Evolutionary conservation across 1,140 invertebrate species (phyloP).

Genomic region (Diuraphis noxia): DNA sequence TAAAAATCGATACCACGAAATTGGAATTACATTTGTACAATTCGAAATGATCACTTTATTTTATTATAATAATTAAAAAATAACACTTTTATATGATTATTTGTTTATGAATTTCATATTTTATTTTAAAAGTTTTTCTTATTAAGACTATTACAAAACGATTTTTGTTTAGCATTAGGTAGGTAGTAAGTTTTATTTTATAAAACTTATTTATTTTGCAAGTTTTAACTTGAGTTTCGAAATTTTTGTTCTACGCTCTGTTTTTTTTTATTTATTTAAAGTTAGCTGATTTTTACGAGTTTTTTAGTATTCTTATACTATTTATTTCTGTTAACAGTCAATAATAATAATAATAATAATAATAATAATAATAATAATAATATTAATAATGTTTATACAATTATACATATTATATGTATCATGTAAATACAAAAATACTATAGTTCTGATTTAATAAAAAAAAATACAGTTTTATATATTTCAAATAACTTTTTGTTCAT

Average conservation of each 20-base stretch:
- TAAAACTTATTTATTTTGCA: background rate
- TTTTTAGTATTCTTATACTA: background rate
- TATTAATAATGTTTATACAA: no score
- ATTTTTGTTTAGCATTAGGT: background rate
- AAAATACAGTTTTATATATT: no score
- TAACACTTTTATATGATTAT: background rate
- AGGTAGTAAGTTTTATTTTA: background rate
- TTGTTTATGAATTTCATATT: background rate
- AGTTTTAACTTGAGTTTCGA: background rate
- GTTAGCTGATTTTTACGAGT: background rate
- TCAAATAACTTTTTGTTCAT: background rate
- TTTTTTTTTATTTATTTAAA: background rate
- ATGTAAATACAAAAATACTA: background rate
- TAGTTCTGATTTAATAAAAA: background rate
- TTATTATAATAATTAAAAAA: conserved; percentile 1
- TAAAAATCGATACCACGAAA: background rate
- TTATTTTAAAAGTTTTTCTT: background rate
- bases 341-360: background rate
- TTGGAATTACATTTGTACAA: background rate
- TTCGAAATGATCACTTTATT: background rate
- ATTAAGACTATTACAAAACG: background rate
- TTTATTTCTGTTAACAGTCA: background rate
- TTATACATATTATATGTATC: background rate
- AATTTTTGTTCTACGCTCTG: background rate
- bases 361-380: no score